Base-by-base conservation (phyloP, 2,888 invertebrate genomes). In the Sminthurinus aureus region DNA sequence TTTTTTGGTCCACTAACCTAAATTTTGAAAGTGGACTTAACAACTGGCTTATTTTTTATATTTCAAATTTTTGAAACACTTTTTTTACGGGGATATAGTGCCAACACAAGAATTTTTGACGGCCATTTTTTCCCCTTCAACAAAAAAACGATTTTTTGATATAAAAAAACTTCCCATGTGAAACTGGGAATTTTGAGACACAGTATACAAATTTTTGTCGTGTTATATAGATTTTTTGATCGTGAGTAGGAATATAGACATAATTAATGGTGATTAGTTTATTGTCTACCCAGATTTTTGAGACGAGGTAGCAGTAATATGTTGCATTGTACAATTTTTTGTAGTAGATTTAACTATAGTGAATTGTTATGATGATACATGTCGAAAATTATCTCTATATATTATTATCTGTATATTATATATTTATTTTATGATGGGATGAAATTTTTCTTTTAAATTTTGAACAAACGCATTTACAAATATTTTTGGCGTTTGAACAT, bases 401-500 rank as follows among this genome's bases (percentile, higher is more conserved):
- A 58, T 12, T 15, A n/a, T n/a, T n/a, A n/a, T n/a, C n/a, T n/a
- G n/a, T n/a, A n/a, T n/a, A n/a, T n/a, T n/a, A 38, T 38, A 38
- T 38, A 38, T 6, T 38, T 38, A 38, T 38, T 38, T 38, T 38
- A 58, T 15, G 58, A 15, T 18, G 69, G n/a, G n/a, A 69, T 22
- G 22, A 69, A 69, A 69, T 69, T 69, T 69, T 69, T 69, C 3
- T 4, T 22, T n/a, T n/a, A n/a, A n/a, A n/a, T n/a, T 22, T 69
- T 22, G n/a, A 22, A 74, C 38, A 12, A 77, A 77, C 77, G 77
- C 77, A 77, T 12, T 20, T 12, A 24, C 38, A 38, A 38, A 38
- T 6, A 58, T 77, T 77, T 77, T 77, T 77, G 77, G 77, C 77
- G 77, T 77, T n/a, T 77, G 22, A 20, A 69, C 11, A 69, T 18